Conservation (phyloP, 2,113 vertebrate species). For the Herpetotheres cachinnans region DNA sequence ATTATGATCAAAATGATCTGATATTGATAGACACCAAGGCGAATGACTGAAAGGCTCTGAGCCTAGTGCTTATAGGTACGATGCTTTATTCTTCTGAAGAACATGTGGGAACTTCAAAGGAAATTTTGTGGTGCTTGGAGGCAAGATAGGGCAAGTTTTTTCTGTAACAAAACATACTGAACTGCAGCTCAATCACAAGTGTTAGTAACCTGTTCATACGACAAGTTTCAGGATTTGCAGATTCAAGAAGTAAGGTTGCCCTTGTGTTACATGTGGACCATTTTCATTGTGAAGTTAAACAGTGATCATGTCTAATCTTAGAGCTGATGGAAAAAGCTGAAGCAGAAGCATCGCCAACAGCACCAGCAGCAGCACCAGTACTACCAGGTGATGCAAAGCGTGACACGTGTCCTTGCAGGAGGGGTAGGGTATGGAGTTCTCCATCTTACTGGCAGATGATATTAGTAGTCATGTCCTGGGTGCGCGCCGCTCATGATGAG, state of each 20-base stretch:
- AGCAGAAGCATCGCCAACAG: background rate
- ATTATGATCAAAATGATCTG: background rate
- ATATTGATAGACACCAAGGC: background rate
- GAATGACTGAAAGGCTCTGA: background rate
- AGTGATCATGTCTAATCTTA: slow-evolving; percentile 31
- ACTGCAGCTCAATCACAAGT: background rate
- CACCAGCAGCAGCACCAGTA: background rate
- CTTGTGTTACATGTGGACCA: background rate
- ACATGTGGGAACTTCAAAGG: background rate
- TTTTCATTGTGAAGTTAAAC: background rate
- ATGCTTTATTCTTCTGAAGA: background rate
- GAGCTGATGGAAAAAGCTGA: slow-evolving; percentile 70
- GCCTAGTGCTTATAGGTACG: background rate
- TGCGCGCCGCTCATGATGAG: background rate
- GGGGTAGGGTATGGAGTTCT: background rate
- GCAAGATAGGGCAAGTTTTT: background rate
- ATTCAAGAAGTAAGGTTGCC: background rate
- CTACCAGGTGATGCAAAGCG: slow-evolving; percentile 61
- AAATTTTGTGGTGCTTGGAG: background rate
- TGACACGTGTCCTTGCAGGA: background rate
- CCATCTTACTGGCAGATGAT: background rate
- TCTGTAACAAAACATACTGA: background rate
- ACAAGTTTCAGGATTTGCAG: background rate
- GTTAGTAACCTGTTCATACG: background rate
- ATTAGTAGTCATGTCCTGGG: background rate